A percentile compares a stretch with the other conserved stretches of the same genome.
These are phyloP conservation scores for Calycopis cecrops DNA, from an alignment of 1,140 invertebrate species.

Conservation along the genomic window DNA sequence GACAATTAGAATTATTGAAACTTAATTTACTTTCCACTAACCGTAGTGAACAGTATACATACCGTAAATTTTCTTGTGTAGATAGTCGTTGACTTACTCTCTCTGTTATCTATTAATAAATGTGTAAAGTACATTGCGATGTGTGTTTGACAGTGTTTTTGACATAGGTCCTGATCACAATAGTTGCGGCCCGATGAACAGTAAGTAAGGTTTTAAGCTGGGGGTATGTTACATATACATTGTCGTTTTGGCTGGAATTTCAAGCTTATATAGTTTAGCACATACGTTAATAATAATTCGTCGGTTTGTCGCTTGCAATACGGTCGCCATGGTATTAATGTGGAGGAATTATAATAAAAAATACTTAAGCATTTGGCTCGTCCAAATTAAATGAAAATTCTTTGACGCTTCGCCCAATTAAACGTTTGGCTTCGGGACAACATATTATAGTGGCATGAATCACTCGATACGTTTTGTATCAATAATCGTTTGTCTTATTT, in stretches of 20 bases:
- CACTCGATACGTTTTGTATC: constrained; percentile 35
- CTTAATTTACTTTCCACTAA: constrained; percentile 10
- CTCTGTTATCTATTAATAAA: constrained; percentile 1
- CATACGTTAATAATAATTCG: constrained; percentile 42
- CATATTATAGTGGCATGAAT: constrained; percentile 42
- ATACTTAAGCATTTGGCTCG: constrained; percentile 26
- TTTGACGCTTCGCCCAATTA: constrained; percentile 45
- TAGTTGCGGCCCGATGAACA: constrained; percentile 70
- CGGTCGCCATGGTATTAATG: constrained; percentile 30
- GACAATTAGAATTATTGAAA: constrained; percentile 38
- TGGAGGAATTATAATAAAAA: constrained; percentile 22
- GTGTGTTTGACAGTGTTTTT: constrained; percentile 73
- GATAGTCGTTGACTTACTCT: constrained; percentile 7
- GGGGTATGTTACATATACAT: constrained; percentile 56
- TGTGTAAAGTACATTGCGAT: constrained; percentile 48
- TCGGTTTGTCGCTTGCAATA: constrained; percentile 52
- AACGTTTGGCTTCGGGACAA: constrained; percentile 47
- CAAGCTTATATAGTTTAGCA: constrained; percentile 56
- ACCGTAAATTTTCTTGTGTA: constrained; percentile 3
- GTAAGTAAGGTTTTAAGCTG: constrained; percentile 67
- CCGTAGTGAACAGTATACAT: constrained; percentile 4
- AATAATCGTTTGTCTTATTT: constrained; percentile 32
- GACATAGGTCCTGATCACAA: constrained; percentile 73
- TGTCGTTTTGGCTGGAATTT: constrained; percentile 62
- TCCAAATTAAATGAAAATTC: constrained; percentile 30